phyloP scores from a whole-genome alignment of 2,113 vertebrate genomes.

The Otocyon megalotis region DNA sequence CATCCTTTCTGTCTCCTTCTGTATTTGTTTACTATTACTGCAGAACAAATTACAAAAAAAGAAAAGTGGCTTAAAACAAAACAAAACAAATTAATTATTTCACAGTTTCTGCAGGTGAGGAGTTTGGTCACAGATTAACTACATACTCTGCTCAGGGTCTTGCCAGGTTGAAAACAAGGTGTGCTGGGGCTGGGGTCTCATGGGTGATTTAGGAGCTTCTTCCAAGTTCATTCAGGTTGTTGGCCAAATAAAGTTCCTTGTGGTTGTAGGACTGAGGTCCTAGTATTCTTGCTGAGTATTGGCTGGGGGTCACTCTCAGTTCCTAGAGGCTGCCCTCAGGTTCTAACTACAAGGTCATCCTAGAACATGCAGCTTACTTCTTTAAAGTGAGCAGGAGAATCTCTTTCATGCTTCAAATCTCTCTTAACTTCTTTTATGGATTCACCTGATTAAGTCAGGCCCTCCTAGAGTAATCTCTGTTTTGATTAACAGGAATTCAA shows the following conservation, averaged over 20 bases:
- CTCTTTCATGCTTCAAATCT: not conserved
- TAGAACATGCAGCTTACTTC: not conserved
- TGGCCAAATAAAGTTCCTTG: not conserved
- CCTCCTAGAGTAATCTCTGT: not conserved
- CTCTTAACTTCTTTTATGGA: not conserved
- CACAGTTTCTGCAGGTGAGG: not conserved
- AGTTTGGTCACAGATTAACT: not conserved
- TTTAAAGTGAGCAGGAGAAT: not conserved
- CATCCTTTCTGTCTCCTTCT: not conserved
- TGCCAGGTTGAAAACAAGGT: not conserved
- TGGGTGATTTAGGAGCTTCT: not conserved
- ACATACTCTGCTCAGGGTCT: not conserved
- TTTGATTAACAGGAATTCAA: slow-evolving; percentile 28
- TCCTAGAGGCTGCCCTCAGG: not conserved
- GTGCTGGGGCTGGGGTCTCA: not conserved
- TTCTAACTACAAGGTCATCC: not conserved
- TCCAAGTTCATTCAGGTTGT: not conserved
- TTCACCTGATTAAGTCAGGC: not conserved
- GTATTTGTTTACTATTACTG: not conserved
- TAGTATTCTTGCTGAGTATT: not conserved
- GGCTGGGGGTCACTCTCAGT: not conserved
- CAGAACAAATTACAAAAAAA: slow-evolving; percentile 13
- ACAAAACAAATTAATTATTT: not conserved
- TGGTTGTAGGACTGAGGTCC: not conserved
- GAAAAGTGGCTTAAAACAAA: not conserved